Base-by-base conservation (phyloP, 2,888 invertebrate genomes). In the Megalurothrips usitatus region DNA sequence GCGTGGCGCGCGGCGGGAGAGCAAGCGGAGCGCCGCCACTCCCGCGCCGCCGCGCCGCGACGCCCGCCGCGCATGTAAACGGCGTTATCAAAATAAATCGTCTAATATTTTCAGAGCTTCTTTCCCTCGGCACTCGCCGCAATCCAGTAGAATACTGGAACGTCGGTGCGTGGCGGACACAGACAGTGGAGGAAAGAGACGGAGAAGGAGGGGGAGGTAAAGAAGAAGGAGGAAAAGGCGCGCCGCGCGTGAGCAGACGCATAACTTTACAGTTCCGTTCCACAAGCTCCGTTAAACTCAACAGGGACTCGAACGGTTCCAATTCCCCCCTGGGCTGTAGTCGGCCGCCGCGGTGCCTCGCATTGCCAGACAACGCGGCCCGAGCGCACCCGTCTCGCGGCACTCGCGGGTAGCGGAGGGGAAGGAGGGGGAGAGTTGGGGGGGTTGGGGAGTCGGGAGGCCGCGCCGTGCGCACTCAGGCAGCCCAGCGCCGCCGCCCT, bases 191-290 rank as follows among this genome's bases (percentile, higher is more conserved):
- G n/a, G n/a, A n/a, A n/a, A n/a, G n/a, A n/a, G n/a, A n/a, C n/a
- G 34, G 6, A 43, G 34, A 43, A 6, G 34, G 6, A 43, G 2
- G 34, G 34, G 6, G 34, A 43, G 34, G 34, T 6, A 6, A 43
- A 43, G 34, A 43, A 6, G 34, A 43, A 43, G 34, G 6, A 43
- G 34, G 3, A 43, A 6, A 43, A 43, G 34, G 34, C 34, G 34
- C 34, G 34, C 34, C 34, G 58, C 58, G 58, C 52, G 52, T 9
- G 52, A 52, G 52, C 68, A 75, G 68, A 26, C 68, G 68, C 68
- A 75, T 75, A 75, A 75, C 68, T 75, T 75, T 23, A 75, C 68
- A 75, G 26, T 75, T 75, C 68, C 68, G 68, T 75, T 68, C 12
- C 11, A 23, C 23, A n/a, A 68, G 68, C 68, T 68, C 68, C 68